Percentiles rank a stretch among this genome's conserved stretches.
phyloP scores from a whole-genome alignment of 2,797 vertebrate genomes.

The Premnoplex brunnescens region DNA sequence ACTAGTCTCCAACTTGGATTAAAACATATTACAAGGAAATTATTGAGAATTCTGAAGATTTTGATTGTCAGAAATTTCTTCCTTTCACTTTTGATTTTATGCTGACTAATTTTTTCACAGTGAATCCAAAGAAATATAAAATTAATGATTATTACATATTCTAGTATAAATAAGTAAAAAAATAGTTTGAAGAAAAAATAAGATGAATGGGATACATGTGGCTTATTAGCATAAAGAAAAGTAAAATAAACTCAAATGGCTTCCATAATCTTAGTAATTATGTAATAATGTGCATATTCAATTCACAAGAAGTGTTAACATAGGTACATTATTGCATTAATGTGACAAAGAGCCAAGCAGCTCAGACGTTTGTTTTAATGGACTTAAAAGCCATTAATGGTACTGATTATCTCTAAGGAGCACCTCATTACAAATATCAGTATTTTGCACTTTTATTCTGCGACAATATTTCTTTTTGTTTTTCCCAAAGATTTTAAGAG shows the following conservation, averaged over 20 bases:
- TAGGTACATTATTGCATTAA: rapidly evolving
- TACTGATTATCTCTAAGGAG: background rate
- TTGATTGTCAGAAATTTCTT: background rate
- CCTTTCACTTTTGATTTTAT: background rate
- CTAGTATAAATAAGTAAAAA: background rate
- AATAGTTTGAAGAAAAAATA: background rate
- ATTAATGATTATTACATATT: background rate
- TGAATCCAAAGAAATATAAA: background rate
- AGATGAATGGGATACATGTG: background rate
- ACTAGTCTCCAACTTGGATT: background rate
- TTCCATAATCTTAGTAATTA: background rate
- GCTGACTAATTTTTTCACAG: background rate
- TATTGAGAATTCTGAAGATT: background rate
- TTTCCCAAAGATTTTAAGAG: background rate
- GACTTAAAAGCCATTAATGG: background rate
- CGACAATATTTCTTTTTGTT: rapidly evolving
- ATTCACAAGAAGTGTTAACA: background rate
- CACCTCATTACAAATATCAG: background rate
- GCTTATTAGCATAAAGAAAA: background rate
- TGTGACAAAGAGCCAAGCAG: background rate
- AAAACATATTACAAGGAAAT: background rate
- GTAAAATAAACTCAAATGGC: background rate
- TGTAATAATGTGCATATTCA: background rate
- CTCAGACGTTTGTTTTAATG: background rate
- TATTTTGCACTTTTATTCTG: background rate